Evolutionary conservation across 2,888 invertebrate species (phyloP).

Genomic region (Abscondita cerata): DNA sequence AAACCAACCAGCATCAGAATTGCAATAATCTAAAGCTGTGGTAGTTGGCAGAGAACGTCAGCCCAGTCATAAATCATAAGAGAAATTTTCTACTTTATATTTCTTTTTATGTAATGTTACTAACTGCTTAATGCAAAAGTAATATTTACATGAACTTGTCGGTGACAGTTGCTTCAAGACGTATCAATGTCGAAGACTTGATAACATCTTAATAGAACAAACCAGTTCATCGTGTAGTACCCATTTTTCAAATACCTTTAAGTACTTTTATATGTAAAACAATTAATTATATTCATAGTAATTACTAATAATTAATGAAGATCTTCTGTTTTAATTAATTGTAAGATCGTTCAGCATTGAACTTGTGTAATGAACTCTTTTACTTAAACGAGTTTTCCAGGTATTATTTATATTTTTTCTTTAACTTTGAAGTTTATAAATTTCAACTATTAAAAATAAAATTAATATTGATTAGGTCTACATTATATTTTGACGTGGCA

Average conservation of each 20-base stretch:
- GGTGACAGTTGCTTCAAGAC: constrained; percentile 30
- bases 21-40: constrained; percentile 14
- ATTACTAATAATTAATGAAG: background rate
- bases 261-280: constrained; percentile 29
- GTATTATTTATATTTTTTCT: constrained; percentile 18
- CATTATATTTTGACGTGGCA: constrained; percentile 18
- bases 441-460: constrained; percentile 22
- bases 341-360: background rate
- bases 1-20: background rate
- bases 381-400: background rate
- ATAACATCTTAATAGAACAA: constrained; percentile 49
- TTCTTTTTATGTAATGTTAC: constrained; percentile 16
- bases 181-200: constrained; percentile 45
- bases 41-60: constrained; percentile 13
- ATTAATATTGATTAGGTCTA: constrained; percentile 25
- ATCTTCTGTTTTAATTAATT: background rate
- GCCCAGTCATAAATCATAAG: constrained; percentile 22
- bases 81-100: constrained; percentile 19
- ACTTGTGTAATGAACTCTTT: background rate
- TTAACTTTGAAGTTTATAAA: constrained; percentile 25
- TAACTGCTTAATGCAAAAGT: constrained; percentile 16
- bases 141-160: constrained; percentile 35
- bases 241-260: constrained; percentile 32
- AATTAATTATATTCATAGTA: constrained; percentile 1
- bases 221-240: constrained; percentile 46